These are phyloP conservation scores for Hippocampus barbouri DNA, from an alignment of 2,113 vertebrate species.

Conservation along the genomic window DNA sequence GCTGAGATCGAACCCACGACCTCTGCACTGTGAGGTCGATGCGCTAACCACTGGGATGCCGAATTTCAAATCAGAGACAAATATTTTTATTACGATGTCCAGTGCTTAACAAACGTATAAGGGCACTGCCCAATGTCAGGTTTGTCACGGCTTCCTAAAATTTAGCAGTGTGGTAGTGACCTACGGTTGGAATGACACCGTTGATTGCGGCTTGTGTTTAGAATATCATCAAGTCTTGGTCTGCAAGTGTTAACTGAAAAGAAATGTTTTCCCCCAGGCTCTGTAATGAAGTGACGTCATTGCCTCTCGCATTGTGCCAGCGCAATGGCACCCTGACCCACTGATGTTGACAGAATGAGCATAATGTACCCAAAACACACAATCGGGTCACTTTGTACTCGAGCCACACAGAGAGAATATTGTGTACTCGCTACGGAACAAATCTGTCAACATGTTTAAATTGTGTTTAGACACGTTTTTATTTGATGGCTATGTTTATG, in stretches of 20 bases:
- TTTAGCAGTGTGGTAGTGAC: background rate
- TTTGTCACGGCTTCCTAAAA: background rate
- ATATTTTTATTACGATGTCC: background rate
- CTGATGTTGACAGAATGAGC: constrained; percentile 29
- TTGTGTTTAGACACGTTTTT: too few species aligned
- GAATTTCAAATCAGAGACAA: too few species aligned
- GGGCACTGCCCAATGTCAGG: background rate
- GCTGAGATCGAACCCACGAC: too few species aligned
- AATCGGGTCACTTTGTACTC: constrained; percentile 42
- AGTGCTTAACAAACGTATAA: background rate
- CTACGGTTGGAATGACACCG: background rate
- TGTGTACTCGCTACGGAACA: too few species aligned
- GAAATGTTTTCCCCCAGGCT: background rate
- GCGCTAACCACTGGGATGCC: too few species aligned
- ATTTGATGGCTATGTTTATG: too few species aligned
- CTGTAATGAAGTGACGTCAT: background rate
- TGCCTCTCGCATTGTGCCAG: background rate
- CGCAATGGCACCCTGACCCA: constrained; percentile 15
- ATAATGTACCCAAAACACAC: constrained; percentile 27
- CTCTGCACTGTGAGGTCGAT: too few species aligned
- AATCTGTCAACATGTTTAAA: too few species aligned
- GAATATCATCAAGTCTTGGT: background rate
- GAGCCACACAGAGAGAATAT: background rate
- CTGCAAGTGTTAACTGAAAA: background rate
- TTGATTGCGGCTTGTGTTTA: background rate